Evolutionary conservation across 2,888 invertebrate genomes (phyloP), one percentile per base, ranked within the genome.

Genomic region (Campopleginae sp.): DNA sequence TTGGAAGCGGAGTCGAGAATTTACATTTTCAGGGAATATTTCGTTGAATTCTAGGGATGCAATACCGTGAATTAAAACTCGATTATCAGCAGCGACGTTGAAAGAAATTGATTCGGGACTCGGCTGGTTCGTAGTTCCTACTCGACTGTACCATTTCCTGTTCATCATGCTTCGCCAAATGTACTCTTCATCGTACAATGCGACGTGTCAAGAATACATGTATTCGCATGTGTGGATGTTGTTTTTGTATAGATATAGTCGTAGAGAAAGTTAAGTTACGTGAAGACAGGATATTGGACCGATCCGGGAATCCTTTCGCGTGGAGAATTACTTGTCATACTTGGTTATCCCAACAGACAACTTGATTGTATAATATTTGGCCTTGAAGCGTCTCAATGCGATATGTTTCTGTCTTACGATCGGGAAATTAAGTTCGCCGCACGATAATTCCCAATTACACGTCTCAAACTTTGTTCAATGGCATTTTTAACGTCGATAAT

Each of bases 221-320:
- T 31, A 19, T 27, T 71, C 19, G 27, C 14, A 31, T 31, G 23
- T 38, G 54, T 42, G 14, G 19, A 27, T 61, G 8, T 6, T 71
- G 42, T 71, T 17, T 48, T n/a, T 75, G 46, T 68, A 68, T 72
- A 38, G 31, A 63, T 78, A 78, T 27, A 77, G 38, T 8, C 48
- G 66, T 46, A 23, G 23, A 54, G 23, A 48, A 48, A 48, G 23
- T 54, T 27, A 54, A 54, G 23, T 54, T 31, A 27, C 72, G 65
- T 0, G 54, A 44, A 51, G 66, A 78, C 82, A 78, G 82, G 78
- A 82, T 82, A 82, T 82, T 82, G 82, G 82, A 66, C 68, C 82
- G 78, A 74, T 78, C 61, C 48, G 61, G 61, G 68, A 61, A 78
- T 71, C 63, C 70, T 81, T 77, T 77, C 82, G 58, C 74, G 72